Evolutionary conservation across 23 tunicate species (phyloP).

Genomic region (Aplidium turbinatum): DNA sequence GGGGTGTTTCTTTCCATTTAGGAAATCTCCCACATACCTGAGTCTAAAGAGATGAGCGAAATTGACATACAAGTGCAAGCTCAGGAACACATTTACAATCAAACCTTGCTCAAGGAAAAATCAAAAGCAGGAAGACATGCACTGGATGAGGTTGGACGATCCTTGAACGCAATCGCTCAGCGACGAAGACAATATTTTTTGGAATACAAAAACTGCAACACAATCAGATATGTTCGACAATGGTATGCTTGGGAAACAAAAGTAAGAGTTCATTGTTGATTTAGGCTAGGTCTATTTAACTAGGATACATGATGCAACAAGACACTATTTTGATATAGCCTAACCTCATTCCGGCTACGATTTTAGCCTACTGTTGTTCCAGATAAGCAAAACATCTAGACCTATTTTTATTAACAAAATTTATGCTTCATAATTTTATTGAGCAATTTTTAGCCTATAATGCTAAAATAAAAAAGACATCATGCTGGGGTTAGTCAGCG

Average conservation of each 20-base stretch:
- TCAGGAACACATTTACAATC: conserved; percentile 75
- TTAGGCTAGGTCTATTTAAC: neutral
- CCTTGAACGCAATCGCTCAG: conserved; percentile 83
- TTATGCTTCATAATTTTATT: too few relatives aligned
- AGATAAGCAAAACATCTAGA: too few relatives aligned
- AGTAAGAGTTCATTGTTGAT: too few relatives aligned
- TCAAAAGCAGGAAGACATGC: conserved; percentile 74
- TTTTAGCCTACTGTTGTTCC: too few relatives aligned
- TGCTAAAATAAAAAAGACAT: too few relatives aligned
- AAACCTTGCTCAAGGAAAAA: conserved; percentile 59
- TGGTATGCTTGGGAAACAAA: conserved; percentile 92
- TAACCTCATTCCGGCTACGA: too few relatives aligned
- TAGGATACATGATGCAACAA: too few relatives aligned
- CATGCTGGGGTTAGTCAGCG: too few relatives aligned
- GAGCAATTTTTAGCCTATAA: too few relatives aligned
- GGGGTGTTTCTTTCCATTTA: too few relatives aligned
- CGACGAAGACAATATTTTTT: conserved; percentile 83
- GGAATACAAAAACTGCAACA: conserved; percentile 78
- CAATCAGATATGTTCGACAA: conserved; percentile 59
- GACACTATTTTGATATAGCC: neutral
- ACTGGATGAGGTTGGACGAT: conserved; percentile 84
- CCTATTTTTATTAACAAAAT: too few relatives aligned
- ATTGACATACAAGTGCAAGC: conserved; percentile 70
- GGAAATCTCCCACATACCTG: too few relatives aligned
- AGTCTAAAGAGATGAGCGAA: conserved; percentile 65